phyloP scores from a whole-genome alignment of 2,797 vertebrate genomes.

The Loris lydekkerianus region DNA sequence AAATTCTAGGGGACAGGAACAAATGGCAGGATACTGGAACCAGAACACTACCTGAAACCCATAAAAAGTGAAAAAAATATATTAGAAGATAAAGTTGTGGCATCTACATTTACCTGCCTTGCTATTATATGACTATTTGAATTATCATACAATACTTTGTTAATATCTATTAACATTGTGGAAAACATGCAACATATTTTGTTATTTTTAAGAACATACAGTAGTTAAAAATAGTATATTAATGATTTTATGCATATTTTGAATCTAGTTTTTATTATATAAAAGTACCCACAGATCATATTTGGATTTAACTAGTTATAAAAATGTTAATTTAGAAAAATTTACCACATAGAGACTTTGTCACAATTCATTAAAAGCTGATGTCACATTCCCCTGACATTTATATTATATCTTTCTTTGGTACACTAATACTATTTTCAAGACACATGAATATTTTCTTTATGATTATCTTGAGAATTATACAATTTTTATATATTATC shows the following conservation, averaged over 20 bases:
- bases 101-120: neutral
- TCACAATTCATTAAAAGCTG: neutral
- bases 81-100: neutral
- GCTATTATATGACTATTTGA: neutral
- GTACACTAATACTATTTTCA: constrained; percentile 14
- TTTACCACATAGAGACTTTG: neutral
- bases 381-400: neutral
- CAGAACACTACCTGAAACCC: neutral
- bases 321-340: neutral
- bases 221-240: neutral
- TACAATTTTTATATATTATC: neutral
- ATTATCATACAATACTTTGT: neutral
- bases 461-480: neutral
- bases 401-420: neutral
- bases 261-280: constrained; percentile 34
- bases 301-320: neutral
- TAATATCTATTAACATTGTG: neutral
- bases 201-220: constrained; percentile 16
- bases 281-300: neutral
- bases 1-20: neutral
- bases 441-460: neutral
- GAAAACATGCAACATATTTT: neutral
- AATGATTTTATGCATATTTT: neutral
- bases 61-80: neutral
- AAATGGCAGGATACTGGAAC: neutral